These are phyloP conservation scores for Pelusios castaneus DNA, from an alignment of 2,113 vertebrate species.

Conservation along the genomic window DNA sequence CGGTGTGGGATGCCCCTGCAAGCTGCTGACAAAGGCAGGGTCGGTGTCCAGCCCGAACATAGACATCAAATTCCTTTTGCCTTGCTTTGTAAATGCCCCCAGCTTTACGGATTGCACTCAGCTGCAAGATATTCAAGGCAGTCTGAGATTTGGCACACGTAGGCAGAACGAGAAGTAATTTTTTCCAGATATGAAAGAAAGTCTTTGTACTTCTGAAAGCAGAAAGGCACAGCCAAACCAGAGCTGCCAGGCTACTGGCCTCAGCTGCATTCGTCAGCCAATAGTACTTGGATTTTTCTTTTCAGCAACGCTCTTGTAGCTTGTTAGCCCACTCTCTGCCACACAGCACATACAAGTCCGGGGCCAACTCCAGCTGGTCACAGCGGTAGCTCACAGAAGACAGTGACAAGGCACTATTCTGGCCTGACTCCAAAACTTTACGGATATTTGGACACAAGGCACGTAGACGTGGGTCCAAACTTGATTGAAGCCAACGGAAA, in stretches of 20 bases:
- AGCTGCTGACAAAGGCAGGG: neutral
- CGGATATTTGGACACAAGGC: neutral
- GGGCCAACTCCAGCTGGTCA: neutral
- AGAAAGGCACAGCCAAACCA: neutral
- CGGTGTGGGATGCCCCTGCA: neutral
- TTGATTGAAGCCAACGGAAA: neutral
- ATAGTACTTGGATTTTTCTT: neutral
- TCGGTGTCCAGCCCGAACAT: neutral
- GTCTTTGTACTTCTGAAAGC: neutral
- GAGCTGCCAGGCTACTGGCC: neutral
- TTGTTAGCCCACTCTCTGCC: neutral
- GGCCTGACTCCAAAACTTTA: neutral
- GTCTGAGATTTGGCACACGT: accelerated
- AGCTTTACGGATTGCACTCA: neutral
- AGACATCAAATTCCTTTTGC: neutral
- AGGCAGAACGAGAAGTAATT: accelerated
- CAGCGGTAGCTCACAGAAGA: neutral
- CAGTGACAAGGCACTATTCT: neutral
- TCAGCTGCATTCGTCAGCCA: neutral
- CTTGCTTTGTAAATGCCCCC: neutral
- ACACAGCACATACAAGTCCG: neutral
- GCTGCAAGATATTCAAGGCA: accelerated
- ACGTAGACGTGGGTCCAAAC: neutral
- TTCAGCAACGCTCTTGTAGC: neutral
- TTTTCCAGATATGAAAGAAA: neutral